These are phyloP conservation scores for Camponotus vicinus DNA, from an alignment of 1,140 invertebrate genomes.

Conservation along the genomic window DNA sequence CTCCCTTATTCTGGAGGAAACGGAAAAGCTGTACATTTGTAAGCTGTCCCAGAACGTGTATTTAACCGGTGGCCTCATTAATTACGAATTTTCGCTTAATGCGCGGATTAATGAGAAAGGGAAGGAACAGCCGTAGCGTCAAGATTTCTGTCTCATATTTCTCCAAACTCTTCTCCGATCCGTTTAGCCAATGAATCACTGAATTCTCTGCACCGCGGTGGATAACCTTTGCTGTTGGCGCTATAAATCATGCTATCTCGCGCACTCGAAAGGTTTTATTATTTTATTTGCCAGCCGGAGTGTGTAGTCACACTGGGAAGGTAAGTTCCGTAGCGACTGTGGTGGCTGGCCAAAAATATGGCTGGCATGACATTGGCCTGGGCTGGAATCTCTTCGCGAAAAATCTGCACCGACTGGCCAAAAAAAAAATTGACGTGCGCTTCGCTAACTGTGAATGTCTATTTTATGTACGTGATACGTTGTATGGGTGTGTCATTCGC, in stretches of 20 bases:
- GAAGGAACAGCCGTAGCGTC: conserved; percentile 34
- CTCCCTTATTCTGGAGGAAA: not conserved
- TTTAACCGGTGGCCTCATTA: conserved; percentile 13
- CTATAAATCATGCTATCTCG: conserved; percentile 83
- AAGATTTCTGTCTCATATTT: conserved; percentile 54
- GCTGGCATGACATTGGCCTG: conserved; percentile 15
- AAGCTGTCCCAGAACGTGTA: not conserved
- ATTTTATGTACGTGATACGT: not conserved
- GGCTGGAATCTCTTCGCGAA: conserved; percentile 10
- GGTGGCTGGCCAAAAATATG: conserved; percentile 52
- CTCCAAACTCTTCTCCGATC: conserved; percentile 56
- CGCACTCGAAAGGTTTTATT: conserved; percentile 78
- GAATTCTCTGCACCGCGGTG: conserved; percentile 74
- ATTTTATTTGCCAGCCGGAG: conserved; percentile 77
- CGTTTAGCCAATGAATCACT: conserved; percentile 77
- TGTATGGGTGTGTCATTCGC: too few species aligned
- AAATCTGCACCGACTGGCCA: conserved; percentile 28
- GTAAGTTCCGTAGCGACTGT: conserved; percentile 18
- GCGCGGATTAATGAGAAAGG: conserved; percentile 48
- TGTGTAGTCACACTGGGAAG: conserved; percentile 45
- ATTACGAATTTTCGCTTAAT: conserved; percentile 58
- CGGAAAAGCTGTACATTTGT: conserved; percentile 2
- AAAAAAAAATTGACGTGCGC: conserved; percentile 3
- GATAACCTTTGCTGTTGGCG: conserved; percentile 81
- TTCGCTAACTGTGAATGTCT: conserved; percentile 24